Conservation (phyloP, 2,888 invertebrate genomes). For the Drosophila pullipes region DNA sequence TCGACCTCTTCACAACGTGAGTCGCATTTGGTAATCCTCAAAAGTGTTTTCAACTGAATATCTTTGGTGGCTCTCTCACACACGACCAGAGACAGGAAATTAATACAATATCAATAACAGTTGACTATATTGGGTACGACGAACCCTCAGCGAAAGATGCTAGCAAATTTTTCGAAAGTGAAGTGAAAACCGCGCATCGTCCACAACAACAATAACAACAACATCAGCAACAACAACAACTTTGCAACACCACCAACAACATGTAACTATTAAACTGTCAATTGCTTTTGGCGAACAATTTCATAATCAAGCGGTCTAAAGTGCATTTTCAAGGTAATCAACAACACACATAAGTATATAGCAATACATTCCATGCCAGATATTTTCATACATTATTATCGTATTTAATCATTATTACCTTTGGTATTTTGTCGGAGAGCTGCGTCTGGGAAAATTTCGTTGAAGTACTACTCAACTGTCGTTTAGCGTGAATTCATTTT, state of each 20-base stretch:
- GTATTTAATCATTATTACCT: conserved; percentile 13
- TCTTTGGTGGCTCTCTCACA: conserved; percentile 1
- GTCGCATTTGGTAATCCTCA: conserved; percentile 47
- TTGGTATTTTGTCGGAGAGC: background rate
- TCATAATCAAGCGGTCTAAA: conserved; percentile 44
- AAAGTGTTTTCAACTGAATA: conserved; percentile 39
- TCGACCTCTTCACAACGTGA: conserved; percentile 51
- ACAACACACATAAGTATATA: background rate
- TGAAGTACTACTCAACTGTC: conserved; percentile 17
- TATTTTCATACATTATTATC: conserved; percentile 21
- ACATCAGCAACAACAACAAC: background rate
- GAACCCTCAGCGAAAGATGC: conserved; percentile 38
- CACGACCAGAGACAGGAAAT: conserved; percentile 57
- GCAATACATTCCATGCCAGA: conserved; percentile 3
- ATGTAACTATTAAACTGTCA: conserved; percentile 52
- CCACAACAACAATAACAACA: conserved; percentile 12
- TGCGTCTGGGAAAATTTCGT: conserved; percentile 16
- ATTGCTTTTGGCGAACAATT: conserved; percentile 48
- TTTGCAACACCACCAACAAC: conserved; percentile 6
- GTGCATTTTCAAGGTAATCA: conserved; percentile 48
- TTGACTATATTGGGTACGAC: conserved; percentile 37
- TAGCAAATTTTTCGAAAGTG: conserved; percentile 44
- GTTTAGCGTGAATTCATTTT: conserved; percentile 13
- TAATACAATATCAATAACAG: conserved; percentile 64
- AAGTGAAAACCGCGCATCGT: conserved; percentile 47